phyloP scores from a whole-genome alignment of 1,140 invertebrate species.

The Drosophila athabasca region DNA sequence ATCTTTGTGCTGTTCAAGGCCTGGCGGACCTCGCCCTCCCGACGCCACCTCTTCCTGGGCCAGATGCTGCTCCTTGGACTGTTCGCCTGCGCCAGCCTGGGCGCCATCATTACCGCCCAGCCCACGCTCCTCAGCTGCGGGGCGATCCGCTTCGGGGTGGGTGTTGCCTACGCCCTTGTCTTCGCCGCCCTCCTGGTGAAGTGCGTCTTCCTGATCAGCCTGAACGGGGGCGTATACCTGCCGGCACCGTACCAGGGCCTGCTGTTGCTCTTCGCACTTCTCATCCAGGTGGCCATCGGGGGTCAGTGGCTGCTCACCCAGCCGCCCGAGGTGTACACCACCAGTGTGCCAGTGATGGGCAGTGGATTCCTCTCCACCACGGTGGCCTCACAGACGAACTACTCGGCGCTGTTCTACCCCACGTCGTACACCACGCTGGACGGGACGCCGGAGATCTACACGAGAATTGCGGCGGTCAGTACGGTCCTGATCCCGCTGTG shows the following conservation, averaged over 20 bases:
- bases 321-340: slow-evolving; percentile 87
- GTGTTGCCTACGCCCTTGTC: slow-evolving; percentile 93
- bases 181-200: slow-evolving; percentile 97
- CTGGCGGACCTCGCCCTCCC: slow-evolving; percentile 91
- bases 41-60: slow-evolving; percentile 94
- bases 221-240: slow-evolving; percentile 96
- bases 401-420: slow-evolving; percentile 79
- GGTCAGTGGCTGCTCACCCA: slow-evolving; percentile 92
- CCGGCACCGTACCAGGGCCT: slow-evolving; percentile 95
- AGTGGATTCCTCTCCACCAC: slow-evolving; percentile 70
- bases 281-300: slow-evolving; percentile 95
- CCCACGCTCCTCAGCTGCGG: slow-evolving; percentile 93
- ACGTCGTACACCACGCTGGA: slow-evolving; percentile 70
- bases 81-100: slow-evolving; percentile 91
- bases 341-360: slow-evolving; percentile 79
- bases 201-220: slow-evolving; percentile 95
- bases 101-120: slow-evolving; percentile 90
- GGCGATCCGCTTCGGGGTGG: slow-evolving; percentile 92
- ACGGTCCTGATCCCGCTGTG: slow-evolving; percentile 85
- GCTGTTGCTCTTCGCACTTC: slow-evolving; percentile 94
- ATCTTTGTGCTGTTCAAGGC: slow-evolving; percentile 95
- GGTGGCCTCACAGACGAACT: slow-evolving; percentile 66
- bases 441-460: slow-evolving; percentile 73
- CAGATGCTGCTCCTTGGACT: slow-evolving; percentile 95
- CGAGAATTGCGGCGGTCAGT: slow-evolving; percentile 71